Evolutionary conservation across 2,888 invertebrate species (phyloP), one percentile per base, ranked within the genome.

Genomic region (Clitarchus hookeri): DNA sequence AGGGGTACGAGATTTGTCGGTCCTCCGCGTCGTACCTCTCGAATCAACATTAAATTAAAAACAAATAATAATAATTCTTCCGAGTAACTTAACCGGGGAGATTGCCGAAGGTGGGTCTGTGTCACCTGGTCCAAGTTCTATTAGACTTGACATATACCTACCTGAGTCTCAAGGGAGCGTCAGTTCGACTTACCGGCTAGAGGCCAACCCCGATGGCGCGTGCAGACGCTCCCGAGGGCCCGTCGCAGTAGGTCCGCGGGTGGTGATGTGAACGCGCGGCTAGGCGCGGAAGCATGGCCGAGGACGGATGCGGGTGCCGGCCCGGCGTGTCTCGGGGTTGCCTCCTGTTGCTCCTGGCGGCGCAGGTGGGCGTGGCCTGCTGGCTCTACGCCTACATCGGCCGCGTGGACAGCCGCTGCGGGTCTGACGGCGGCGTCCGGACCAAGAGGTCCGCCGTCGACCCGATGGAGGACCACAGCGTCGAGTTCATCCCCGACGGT

Each of bases 401-500:
- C 36, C 82, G 19, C 44, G 82, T 82, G 11, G 82, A 82, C 36
- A 44, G 36, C 27, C 82, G 82, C 82, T 82, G 82, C 82, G 82
- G 27, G 4, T 6, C 26, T 11, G 12, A 9, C 8, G 82, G 27
- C 6, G 19, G 12, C 13, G 16, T 65, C 65, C 19, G 82, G 82
- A 82, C 26, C 44, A 82, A 23, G 82, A 26, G 82, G 82, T 13
- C 36, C 12, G 82, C 82, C 82, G 82, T n/a, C 65, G 65, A 65
- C 65, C 65, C 82, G 3, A 82, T 44, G 82, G 36, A 36, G 27
- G 82, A 82, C 36, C 36, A 27, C 44, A 82, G 82, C 82, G 82
- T 82, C 82, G 82, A 82, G 82, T 82, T 82, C 82, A 82, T 82
- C 27, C 36, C 36, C 26, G 82, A 27, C 82, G 82, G 82, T 12